Evolutionary conservation across 2,888 invertebrate species (phyloP), one percentile per base, ranked within the genome.

Genomic region (Resseliella maxima): DNA sequence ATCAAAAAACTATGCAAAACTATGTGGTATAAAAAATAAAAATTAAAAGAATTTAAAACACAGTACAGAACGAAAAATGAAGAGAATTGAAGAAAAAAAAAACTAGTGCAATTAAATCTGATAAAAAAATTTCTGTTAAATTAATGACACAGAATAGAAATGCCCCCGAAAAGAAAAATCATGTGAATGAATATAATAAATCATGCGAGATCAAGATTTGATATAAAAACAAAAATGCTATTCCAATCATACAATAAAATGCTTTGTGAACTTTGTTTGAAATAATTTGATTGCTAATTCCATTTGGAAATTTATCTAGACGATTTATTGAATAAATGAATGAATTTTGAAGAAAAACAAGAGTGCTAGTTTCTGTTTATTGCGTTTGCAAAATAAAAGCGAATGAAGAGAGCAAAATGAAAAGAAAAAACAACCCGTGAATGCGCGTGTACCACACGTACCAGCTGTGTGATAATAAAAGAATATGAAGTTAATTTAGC

Each of bases 1-100:
- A 88, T 88, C 88, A 86, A 87, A 88, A 88, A 54, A 54, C n/a
- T 54, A n/a, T 10, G n/a, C 54, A 54, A 10, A n/a, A 18, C 10
- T n/a, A 18, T 54, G 21, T 35, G 6, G 35, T 5, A 35, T 1
- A 15, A 36, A 59, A 31, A 36, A 81, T 8, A n/a, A 81, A 81
- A 35, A 81, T 81, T 0, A 64, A 27, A 64, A 64, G n/a, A n/a
- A 64, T 12, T 36, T 18, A 72, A 27, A 72, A 31, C n/a, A 72
- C 72, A 72, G 8, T 72, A 12, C 18, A 15, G 2, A 50, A 21
- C 50, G 18, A 50, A 50, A 50, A 50, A 8, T 50, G 6, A 8
- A 2, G 21, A 50, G 18, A 2, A 50, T 31, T 31, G 31, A 35
- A 8, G 59, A 72, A 31, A 3, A 2, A 59, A 31, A 31, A 31